Percentiles rank a stretch among this genome's conserved stretches.
These are phyloP conservation scores for Monopis laevigella DNA, from an alignment of 2,888 invertebrate species.

Conservation along the genomic window DNA sequence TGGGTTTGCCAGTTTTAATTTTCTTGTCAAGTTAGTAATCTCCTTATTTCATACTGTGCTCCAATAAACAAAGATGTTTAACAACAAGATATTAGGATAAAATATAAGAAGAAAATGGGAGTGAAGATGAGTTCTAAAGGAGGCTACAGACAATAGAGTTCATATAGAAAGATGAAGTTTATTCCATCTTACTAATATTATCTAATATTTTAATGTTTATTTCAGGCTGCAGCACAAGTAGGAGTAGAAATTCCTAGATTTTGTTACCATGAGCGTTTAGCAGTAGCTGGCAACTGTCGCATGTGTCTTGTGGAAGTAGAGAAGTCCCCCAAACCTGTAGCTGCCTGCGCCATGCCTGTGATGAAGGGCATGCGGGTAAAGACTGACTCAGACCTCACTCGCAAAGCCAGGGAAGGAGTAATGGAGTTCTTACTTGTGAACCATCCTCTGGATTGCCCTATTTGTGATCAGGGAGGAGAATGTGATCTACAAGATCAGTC, in stretches of 20 bases:
- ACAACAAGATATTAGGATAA: too few relatives aligned
- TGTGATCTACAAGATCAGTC: slow-evolving; percentile 98
- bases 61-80: too few relatives aligned
- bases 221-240: slow-evolving; percentile 90
- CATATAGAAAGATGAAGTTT: too few relatives aligned
- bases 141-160: too few relatives aligned
- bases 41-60: too few relatives aligned
- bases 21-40: too few relatives aligned
- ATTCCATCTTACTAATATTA: neutral
- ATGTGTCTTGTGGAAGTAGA: slow-evolving; percentile 99
- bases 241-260: slow-evolving; percentile 99
- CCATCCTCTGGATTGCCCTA: slow-evolving; percentile 98
- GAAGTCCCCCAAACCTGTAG: slow-evolving; percentile 96
- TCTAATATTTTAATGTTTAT: slow-evolving; percentile 18
- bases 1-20: too few relatives aligned
- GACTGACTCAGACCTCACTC: slow-evolving; percentile 94
- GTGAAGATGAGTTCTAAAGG: too few relatives aligned
- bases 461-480: slow-evolving; percentile 98
- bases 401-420: slow-evolving; percentile 80
- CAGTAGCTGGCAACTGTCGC: slow-evolving; percentile 98
- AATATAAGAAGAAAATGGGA: too few relatives aligned
- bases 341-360: slow-evolving; percentile 99
- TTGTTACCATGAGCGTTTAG: slow-evolving; percentile 98
- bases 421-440: slow-evolving; percentile 99
- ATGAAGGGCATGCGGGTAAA: slow-evolving; percentile 99